Conservation (phyloP, 2,888 invertebrate species). For the Heteromyza rotundicornis region DNA sequence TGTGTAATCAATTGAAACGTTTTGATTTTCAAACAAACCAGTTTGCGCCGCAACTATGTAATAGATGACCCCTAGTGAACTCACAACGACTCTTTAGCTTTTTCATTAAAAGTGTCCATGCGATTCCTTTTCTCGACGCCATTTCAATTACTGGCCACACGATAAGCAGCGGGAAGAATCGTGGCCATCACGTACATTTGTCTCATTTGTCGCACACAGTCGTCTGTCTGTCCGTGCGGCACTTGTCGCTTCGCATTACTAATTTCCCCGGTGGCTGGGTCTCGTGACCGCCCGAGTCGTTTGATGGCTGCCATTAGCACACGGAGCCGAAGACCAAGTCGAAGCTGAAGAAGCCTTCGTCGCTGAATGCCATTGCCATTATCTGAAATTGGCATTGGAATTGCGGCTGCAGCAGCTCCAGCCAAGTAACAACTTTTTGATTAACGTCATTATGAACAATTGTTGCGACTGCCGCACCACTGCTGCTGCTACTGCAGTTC, state of each 20-base stretch:
- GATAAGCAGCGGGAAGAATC: neutral
- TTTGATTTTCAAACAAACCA: too few relatives aligned
- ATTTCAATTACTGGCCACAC: conserved; percentile 49
- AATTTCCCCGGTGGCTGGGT: conserved; percentile 48
- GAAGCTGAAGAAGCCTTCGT: neutral
- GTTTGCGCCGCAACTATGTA: too few relatives aligned
- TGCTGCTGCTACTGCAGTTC: neutral
- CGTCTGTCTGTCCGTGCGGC: neutral
- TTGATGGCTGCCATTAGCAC: conserved; percentile 21
- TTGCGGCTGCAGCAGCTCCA: conserved; percentile 13
- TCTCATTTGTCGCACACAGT: conserved; percentile 44
- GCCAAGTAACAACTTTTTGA: conserved; percentile 42
- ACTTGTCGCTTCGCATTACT: conserved; percentile 45
- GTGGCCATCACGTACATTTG: conserved; percentile 34
- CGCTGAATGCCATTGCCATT: conserved; percentile 7
- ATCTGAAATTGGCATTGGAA: conserved; percentile 3
- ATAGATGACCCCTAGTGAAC: neutral
- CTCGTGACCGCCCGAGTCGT: conserved; percentile 32
- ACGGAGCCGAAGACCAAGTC: neutral
- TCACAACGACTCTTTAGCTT: neutral
- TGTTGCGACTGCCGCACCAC: conserved; percentile 35
- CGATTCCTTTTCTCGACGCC: conserved; percentile 34
- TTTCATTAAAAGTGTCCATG: neutral
- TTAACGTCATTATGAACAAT: conserved; percentile 53
- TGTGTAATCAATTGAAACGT: too few relatives aligned